Conservation (phyloP, 2,113 vertebrate genomes). For the Halichoeres trimaculatus region DNA sequence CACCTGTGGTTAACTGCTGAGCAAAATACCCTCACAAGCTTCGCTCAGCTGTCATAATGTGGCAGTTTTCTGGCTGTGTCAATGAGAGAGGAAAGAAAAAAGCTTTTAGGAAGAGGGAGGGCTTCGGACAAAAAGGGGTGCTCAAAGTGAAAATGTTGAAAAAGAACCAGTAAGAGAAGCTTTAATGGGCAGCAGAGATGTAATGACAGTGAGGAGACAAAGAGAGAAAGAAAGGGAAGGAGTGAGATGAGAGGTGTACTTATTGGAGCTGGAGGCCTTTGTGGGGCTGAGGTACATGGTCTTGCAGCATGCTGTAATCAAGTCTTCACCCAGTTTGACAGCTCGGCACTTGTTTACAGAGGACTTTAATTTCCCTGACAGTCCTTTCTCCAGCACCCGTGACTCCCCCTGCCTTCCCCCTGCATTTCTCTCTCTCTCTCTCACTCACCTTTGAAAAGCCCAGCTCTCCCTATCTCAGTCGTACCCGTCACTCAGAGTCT, state of each 20-base stretch:
- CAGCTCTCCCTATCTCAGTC: constrained; percentile 9
- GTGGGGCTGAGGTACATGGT: constrained; percentile 32
- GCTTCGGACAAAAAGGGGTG: too few species aligned
- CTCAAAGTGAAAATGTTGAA: background rate
- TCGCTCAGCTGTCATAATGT: constrained; percentile 31
- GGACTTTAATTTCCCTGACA: constrained; percentile 73
- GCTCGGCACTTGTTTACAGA: constrained; percentile 71
- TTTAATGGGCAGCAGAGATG: background rate
- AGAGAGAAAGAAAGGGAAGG: background rate
- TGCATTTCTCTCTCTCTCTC: constrained; percentile 10
- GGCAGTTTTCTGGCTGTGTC: background rate
- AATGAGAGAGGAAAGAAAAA: constrained; percentile 7
- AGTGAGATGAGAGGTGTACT: constrained; percentile 52
- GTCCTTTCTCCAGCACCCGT: constrained; percentile 43
- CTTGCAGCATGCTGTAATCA: constrained; percentile 76
- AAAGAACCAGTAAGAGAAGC: background rate
- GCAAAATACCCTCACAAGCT: constrained; percentile 16
- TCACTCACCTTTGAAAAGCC: constrained; percentile 32
- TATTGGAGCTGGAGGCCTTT: constrained; percentile 45
- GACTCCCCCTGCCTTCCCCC: constrained; percentile 28
- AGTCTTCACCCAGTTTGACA: constrained; percentile 75
- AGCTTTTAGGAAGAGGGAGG: background rate
- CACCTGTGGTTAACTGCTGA: constrained; percentile 24
- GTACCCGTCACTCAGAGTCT: constrained; percentile 24
- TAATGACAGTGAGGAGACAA: background rate